Percentiles rank a stretch among this genome's conserved stretches.
phyloP scores from a whole-genome alignment of 2,888 invertebrate species.

The Molanna angustata region DNA sequence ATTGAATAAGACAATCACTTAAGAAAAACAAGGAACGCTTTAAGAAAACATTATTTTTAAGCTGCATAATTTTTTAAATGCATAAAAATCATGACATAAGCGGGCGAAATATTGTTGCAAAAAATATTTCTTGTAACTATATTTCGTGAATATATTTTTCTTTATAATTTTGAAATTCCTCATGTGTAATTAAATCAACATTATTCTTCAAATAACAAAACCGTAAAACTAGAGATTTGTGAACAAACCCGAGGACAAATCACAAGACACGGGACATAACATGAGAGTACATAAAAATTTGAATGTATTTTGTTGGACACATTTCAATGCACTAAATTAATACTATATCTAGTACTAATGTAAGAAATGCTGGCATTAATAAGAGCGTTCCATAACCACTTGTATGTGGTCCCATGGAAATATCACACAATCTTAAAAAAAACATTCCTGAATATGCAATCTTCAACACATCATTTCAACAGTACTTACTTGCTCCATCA shows the following conservation, averaged over 20 bases:
- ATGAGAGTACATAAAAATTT: constrained; percentile 5
- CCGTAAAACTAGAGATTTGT: constrained; percentile 11
- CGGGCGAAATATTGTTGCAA: too few relatives aligned
- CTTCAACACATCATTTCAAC: constrained; percentile 18
- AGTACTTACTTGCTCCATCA: constrained; percentile 32
- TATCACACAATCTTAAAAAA: constrained; percentile 25
- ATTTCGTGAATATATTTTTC: too few relatives aligned
- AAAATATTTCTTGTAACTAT: too few relatives aligned
- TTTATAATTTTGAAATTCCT: too few relatives aligned
- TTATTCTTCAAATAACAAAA: too few relatives aligned
- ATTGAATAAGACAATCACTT: too few relatives aligned
- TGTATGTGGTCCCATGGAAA: constrained; percentile 26
- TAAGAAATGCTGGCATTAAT: constrained; percentile 18
- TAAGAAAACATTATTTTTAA: too few relatives aligned
- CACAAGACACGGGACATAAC: constrained; percentile 21
- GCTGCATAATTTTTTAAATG: too few relatives aligned
- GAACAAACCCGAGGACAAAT: constrained; percentile 12
- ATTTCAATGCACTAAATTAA: constrained; percentile 22
- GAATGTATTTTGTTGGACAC: neutral
- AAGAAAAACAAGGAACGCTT: too few relatives aligned
- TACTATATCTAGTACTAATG: constrained; percentile 27
- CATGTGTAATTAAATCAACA: too few relatives aligned
- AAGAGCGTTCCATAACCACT: constrained; percentile 25
- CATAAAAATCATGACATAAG: too few relatives aligned
- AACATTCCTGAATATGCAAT: constrained; percentile 21